Evolutionary conservation across 2,113 vertebrate genomes (phyloP), one percentile per base, ranked within the genome.

Genomic region (Pardalotus punctatus): DNA sequence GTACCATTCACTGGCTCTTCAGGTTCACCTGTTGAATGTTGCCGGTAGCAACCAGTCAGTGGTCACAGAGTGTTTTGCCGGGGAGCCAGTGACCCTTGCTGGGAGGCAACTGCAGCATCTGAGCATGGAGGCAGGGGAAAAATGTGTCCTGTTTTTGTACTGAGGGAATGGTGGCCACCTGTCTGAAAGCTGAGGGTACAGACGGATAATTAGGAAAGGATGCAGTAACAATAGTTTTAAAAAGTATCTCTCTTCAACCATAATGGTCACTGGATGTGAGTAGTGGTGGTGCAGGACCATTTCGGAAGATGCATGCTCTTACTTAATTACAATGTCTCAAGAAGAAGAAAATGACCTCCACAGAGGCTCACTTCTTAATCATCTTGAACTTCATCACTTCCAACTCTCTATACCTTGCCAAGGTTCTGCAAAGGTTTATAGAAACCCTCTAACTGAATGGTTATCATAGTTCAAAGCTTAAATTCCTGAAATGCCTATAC

Each of bases 41-140:
- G 18, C 31, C 54, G 61, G 54, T 16, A 33, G 66, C 47, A 70
- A n/a, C 6, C 36, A 60, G 29, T 1, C 10, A 21, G 22, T 3
- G 31, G 47, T 81, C 38, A 51, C 43, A 23, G 31, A 15, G 33
- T 11, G 23, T 20, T 73, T 80, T 54, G 18, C 51, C 60, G 2
- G 16, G 31, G 23, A 28, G 65, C 24, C 64, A 27, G 33, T 20
- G 31, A 21, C 3, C 3, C 24, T 2, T 2, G 17, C 19, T 0
- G 0, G 10, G 27, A 54, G 53, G 16, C 23, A 51, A 4, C 27
- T 43, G 14, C 27, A 51, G 28, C 33, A 21, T 28, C 45, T 36
- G 24, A 62, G 6, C 60, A 2, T 13, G 35, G 43, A 11, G 5
- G 2, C 24, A 31, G 22, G 14, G 28, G 21, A 47, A 74, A 50